Base-by-base conservation (phyloP, 1,140 invertebrate genomes). In the Metopolophium dirhodum region DNA sequence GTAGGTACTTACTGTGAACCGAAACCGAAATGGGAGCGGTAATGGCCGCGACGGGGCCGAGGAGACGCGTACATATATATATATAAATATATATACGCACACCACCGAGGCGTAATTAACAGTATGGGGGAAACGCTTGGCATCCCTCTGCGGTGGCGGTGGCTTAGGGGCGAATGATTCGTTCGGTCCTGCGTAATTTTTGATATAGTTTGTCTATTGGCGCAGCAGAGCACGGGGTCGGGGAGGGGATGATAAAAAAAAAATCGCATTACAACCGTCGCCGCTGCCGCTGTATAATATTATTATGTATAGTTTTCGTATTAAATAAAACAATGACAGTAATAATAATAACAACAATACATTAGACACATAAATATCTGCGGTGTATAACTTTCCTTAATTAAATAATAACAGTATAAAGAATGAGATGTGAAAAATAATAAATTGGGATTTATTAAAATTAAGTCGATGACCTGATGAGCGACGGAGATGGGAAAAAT, bases 251-350 rank as follows among this genome's bases (percentile, higher is more conserved):
- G 30, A n/a, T 77, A 77, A 77, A 68, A 77, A 49, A 87, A 88
- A 88, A 88, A 30, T 49, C 14, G 47, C 35, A 20, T 23, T 88
- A 88, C 30, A 77, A 18, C 30, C 23, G 61, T 77, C 30, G 4
- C 4, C 61, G 6, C 1, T 77, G n/a, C n/a, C n/a, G 8, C n/a
- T 77, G 14, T n/a, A n/a, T n/a, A 7, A n/a, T 30, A 68, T 9
- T 30, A 61, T 57, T 30, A 11, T 49, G 41, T 30, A 47, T 87
- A 87, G 85, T 47, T 87, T 49, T 87, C 7, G 45, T 87, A 87
- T 87, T 87, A 49, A 87, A 30, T 87, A n/a, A n/a, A 6, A 49
- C 49, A 86, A 87, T 87, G 20, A 87, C 51, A 87, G 47, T 47
- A 49, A 49, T n/a, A 87, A 49, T 87, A 87, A 87, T 4, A 30